Evolutionary conservation across 2,797 vertebrate species (phyloP).

Genomic region (Paratrypauchen microcephalus): DNA sequence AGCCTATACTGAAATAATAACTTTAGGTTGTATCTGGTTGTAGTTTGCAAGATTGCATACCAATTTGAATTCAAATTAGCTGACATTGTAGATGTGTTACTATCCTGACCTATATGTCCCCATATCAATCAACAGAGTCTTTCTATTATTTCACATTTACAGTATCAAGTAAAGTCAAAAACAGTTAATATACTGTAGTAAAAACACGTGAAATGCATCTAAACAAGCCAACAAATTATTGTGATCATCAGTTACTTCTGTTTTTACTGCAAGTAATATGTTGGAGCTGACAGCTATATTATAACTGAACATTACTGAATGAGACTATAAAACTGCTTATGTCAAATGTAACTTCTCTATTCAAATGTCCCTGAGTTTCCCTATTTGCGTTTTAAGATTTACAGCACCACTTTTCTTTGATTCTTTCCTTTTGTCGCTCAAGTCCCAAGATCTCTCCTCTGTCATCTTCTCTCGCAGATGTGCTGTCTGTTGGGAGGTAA

Average conservation of each 20-base stretch:
- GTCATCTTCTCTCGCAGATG: slow-evolving; percentile 38
- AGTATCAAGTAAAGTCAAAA: no score
- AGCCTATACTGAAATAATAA: no score
- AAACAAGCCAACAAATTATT: background rate
- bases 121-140: background rate
- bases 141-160: background rate
- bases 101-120: background rate
- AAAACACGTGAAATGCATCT: no score
- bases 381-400: slow-evolving; percentile 38
- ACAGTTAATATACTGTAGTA: no score
- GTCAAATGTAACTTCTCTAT: background rate
- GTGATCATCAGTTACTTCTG: background rate
- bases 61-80: no score
- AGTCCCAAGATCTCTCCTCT: slow-evolving; percentile 47
- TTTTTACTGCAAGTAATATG: no score
- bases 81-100: background rate
- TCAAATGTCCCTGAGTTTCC: slow-evolving; percentile 15
- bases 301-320: background rate
- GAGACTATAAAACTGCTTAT: no score
- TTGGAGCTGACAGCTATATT: no score
- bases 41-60: no score
- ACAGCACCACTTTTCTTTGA: slow-evolving; percentile 53
- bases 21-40: no score
- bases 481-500: slow-evolving; percentile 26
- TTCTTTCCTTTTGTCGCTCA: slow-evolving; percentile 23